Conservation (phyloP, 1,140 invertebrate species). For the Diachasma alloeum region DNA sequence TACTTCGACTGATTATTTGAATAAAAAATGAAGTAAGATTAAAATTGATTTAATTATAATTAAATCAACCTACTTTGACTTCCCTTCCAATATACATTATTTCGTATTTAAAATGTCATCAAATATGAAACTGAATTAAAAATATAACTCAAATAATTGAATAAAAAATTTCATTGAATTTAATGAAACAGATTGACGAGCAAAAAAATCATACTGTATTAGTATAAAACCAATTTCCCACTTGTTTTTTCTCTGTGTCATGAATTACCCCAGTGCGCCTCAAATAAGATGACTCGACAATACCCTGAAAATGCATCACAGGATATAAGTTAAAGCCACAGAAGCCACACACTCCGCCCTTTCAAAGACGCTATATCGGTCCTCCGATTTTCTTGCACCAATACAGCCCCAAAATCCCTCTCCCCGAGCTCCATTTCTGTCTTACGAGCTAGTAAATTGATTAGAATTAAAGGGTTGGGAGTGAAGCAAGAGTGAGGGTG, state of each 20-base stretch:
- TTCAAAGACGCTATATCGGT: not conserved
- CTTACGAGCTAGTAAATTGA: slow-evolving; percentile 58
- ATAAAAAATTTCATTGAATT: too few species aligned
- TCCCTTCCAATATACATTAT: too few species aligned
- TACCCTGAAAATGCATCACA: slow-evolving; percentile 25
- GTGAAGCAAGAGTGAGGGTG: slow-evolving; percentile 38
- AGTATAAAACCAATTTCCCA: not conserved
- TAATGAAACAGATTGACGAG: too few species aligned
- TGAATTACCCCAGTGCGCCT: not conserved
- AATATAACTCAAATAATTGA: too few species aligned
- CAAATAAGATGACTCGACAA: not conserved
- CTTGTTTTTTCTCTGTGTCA: not conserved
- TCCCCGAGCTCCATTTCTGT: not conserved
- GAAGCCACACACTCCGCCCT: slow-evolving; percentile 7
- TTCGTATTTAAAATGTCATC: too few species aligned
- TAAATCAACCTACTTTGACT: too few species aligned
- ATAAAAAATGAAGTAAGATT: too few species aligned
- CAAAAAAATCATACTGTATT: too few species aligned
- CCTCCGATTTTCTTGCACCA: not conserved
- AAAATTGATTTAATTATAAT: too few species aligned
- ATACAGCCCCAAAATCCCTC: not conserved
- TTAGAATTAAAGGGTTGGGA: slow-evolving; percentile 66
- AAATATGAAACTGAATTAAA: too few species aligned
- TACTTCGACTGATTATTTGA: too few species aligned
- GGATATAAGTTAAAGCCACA: slow-evolving; percentile 16